These are phyloP conservation scores for Prunella himalayana DNA, from an alignment of 2,113 vertebrate genomes.

Conservation along the genomic window DNA sequence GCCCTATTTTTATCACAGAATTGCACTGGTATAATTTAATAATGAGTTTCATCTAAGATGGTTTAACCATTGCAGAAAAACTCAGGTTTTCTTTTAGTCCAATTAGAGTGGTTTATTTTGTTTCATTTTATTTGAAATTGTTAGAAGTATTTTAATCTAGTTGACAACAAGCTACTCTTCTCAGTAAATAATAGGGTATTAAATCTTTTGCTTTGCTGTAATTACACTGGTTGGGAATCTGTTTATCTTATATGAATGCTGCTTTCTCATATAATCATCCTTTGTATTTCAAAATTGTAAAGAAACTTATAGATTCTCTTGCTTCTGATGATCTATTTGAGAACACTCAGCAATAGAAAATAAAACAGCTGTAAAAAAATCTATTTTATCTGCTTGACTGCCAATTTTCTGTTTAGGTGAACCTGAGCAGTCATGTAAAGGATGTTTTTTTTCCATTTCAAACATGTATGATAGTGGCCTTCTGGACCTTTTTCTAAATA, in stretches of 20 bases:
- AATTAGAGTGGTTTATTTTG: neutral
- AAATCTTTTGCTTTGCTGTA: neutral
- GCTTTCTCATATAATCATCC: neutral
- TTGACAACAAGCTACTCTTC: neutral
- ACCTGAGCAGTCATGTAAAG: neutral
- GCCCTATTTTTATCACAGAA: neutral
- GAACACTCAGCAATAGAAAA: neutral
- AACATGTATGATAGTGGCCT: rapidly evolving
- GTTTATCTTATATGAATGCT: neutral
- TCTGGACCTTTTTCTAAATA: neutral
- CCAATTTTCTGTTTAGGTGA: neutral
- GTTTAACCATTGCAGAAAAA: neutral
- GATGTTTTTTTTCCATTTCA: neutral
- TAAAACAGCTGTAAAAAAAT: neutral
- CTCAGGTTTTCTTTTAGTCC: neutral
- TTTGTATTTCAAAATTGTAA: neutral
- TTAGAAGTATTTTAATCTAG: neutral
- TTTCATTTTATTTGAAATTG: neutral
- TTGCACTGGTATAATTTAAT: neutral
- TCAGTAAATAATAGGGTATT: neutral
- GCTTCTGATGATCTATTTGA: neutral
- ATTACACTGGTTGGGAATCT: neutral
- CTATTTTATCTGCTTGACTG: neutral
- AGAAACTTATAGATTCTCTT: neutral
- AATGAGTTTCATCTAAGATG: neutral